A percentile compares a stretch with the other conserved stretches of the same genome.
Evolutionary conservation across 1,140 invertebrate genomes (phyloP).

Genomic region (Drosophila rhopaloa): DNA sequence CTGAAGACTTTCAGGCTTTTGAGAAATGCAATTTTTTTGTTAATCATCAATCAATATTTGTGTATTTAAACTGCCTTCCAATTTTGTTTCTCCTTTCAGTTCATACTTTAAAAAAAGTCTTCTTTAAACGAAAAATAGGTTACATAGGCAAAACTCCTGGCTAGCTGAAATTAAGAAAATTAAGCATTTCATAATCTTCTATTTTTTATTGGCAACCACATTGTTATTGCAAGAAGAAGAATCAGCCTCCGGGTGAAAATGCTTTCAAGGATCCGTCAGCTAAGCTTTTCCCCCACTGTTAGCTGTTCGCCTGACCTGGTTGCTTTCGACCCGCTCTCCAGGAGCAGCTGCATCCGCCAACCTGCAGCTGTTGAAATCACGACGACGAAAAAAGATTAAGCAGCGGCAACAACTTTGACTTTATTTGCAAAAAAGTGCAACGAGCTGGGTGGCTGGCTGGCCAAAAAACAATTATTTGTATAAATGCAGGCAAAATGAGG

Average conservation of each 20-base stretch:
- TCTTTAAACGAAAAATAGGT: too few species aligned
- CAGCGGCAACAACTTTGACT: conserved; percentile 66
- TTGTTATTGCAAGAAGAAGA: neutral
- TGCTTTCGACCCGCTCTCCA: conserved; percentile 24
- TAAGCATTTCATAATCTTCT: neutral
- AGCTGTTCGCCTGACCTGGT: conserved; percentile 41
- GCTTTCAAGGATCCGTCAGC: conserved; percentile 7
- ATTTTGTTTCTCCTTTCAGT: too few species aligned
- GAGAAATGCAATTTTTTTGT: too few species aligned
- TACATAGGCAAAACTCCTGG: too few species aligned
- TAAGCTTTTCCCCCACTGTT: conserved; percentile 26
- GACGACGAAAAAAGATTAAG: conserved; percentile 61
- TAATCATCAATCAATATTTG: too few species aligned
- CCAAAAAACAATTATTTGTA: conserved; percentile 80
- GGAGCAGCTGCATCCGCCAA: conserved; percentile 27
- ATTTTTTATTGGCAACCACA: neutral
- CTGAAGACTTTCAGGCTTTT: too few species aligned
- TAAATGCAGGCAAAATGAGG: conserved; percentile 20
- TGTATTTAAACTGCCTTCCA: too few species aligned
- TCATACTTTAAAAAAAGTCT: too few species aligned
- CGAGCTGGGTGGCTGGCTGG: conserved; percentile 49
- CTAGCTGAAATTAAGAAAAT: too few species aligned
- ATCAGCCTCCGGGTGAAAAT: conserved; percentile 1
- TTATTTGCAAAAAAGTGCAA: conserved; percentile 54
- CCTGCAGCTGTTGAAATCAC: conserved; percentile 46